Conservation (phyloP, 92 coral and sea anemone genomes). For the Bergia puertoricense region DNA sequence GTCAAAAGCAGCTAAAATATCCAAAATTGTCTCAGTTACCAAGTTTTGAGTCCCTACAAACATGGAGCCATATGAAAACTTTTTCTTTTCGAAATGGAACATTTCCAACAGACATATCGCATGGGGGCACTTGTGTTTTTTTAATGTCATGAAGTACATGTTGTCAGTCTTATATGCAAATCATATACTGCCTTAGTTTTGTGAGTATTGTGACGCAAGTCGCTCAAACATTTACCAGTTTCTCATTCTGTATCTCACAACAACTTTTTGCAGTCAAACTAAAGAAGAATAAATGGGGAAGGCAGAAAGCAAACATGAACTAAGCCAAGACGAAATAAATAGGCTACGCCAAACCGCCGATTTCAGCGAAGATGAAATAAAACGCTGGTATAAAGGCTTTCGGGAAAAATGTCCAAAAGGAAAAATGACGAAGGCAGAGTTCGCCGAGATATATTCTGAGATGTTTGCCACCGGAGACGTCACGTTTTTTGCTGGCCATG, state of each 20-base stretch:
- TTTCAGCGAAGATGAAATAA: slow-evolving; percentile 85
- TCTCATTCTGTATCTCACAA: neutral
- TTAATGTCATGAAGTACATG: no score
- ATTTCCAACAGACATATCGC: no score
- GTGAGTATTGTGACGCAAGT: neutral
- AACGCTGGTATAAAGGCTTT: slow-evolving; percentile 88
- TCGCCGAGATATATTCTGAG: slow-evolving; percentile 85
- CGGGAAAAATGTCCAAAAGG: slow-evolving; percentile 92
- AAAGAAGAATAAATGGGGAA: slow-evolving; percentile 61
- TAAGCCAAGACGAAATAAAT: slow-evolving; percentile 75
- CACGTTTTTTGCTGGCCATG: slow-evolving; percentile 88
- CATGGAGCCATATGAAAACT: neutral
- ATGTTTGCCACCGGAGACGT: slow-evolving; percentile 89
- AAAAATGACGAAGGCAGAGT: slow-evolving; percentile 90
- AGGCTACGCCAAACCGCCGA: slow-evolving; percentile 86
- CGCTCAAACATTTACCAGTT: neutral
- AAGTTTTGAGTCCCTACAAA: neutral
- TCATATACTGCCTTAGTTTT: neutral
- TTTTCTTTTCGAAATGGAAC: neutral
- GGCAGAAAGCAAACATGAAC: slow-evolving; percentile 67
- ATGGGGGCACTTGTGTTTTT: neutral
- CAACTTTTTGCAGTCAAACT: no score
- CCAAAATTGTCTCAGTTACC: neutral
- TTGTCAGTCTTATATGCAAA: neutral
- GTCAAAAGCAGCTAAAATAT: no score